These are phyloP conservation scores for Adelphocoris suturalis DNA, from an alignment of 2,888 invertebrate genomes.

Conservation along the genomic window DNA sequence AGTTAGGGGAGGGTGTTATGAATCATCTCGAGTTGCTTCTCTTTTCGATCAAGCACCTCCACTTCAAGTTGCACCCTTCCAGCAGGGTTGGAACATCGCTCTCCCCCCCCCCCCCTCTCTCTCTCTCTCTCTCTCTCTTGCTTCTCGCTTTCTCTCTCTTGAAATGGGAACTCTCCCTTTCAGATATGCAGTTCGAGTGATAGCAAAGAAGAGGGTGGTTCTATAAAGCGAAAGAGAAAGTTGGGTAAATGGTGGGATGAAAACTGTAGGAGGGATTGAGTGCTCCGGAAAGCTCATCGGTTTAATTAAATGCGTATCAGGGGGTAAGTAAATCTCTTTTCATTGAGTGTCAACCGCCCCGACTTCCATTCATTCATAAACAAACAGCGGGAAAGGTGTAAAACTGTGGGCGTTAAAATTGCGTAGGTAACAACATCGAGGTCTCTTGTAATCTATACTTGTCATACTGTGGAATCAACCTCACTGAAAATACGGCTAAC, in stretches of 20 bases:
- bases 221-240: slow-evolving; percentile 40
- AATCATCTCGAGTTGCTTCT: slow-evolving; percentile 29
- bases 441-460: neutral
- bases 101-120: too few relatives aligned
- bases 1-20: slow-evolving; percentile 21
- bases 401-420: neutral
- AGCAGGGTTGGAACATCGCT: neutral
- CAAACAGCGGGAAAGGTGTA: neutral
- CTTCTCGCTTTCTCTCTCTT: neutral
- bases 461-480: neutral
- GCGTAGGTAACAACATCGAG: neutral
- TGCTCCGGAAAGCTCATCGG: slow-evolving; percentile 42
- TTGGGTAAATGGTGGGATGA: slow-evolving; percentile 11
- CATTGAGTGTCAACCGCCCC: slow-evolving; percentile 20
- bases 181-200: neutral
- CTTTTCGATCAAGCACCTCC: slow-evolving; percentile 49
- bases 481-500: too few relatives aligned
- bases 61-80: neutral
- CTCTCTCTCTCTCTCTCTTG: neutral
- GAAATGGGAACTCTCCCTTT: neutral
- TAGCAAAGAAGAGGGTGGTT: neutral
- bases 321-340: slow-evolving; percentile 17
- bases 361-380: slow-evolving; percentile 62
- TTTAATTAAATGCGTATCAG: slow-evolving; percentile 68
- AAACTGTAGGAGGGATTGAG: slow-evolving; percentile 32